Conservation (phyloP, 2,113 vertebrate species). For the Mirza zaza region DNA sequence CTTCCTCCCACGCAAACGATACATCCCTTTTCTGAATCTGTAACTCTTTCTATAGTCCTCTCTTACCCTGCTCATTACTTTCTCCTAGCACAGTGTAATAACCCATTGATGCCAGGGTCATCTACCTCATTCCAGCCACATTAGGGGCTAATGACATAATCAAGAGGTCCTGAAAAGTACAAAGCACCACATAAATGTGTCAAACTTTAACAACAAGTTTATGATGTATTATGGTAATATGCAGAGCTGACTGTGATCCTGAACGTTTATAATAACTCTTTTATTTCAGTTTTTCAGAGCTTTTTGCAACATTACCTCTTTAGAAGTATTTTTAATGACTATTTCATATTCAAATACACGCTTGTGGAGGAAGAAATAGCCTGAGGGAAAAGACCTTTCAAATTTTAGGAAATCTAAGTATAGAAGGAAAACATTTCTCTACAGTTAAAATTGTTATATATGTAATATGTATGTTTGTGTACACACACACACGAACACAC, state of each 20-base stretch:
- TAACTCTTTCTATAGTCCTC: background rate
- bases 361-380: background rate
- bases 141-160: constrained; percentile 5
- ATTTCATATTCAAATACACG: background rate
- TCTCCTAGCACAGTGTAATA: background rate
- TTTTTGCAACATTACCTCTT: constrained; percentile 24
- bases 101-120: background rate
- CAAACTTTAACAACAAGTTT: constrained; percentile 34
- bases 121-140: background rate
- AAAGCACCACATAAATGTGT: background rate
- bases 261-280: background rate
- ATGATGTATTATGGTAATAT: background rate
- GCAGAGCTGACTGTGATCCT: background rate
- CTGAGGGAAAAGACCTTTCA: background rate
- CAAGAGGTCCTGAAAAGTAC: background rate
- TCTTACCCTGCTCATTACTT: background rate
- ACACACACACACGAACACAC: background rate
- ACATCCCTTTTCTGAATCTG: background rate
- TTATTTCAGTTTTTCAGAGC: constrained; percentile 5
- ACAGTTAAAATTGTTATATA: background rate
- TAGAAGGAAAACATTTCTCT: background rate
- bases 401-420: background rate
- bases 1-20: background rate
- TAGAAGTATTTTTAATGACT: background rate
- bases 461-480: too few relatives aligned